Conservation (phyloP, 2,888 invertebrate species). For the Anodontia alba region DNA sequence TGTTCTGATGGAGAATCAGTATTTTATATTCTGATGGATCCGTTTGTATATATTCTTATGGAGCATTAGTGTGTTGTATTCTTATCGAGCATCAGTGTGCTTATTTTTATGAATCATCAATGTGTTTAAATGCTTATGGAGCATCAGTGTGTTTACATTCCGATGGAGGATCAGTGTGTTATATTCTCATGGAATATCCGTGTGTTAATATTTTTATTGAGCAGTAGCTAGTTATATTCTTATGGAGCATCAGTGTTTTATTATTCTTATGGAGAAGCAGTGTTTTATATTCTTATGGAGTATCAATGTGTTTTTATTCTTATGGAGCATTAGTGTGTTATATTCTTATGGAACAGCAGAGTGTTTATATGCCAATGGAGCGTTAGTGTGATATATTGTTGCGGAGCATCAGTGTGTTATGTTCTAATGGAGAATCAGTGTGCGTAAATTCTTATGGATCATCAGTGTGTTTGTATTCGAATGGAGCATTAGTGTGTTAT, state of each 20-base stretch:
- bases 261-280: neutral
- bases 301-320: neutral
- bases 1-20: neutral
- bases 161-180: neutral
- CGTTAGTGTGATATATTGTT: neutral
- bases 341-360: neutral
- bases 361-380: neutral
- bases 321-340: neutral
- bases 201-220: too few relatives aligned
- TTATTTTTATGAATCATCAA: neutral
- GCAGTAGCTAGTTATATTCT: neutral
- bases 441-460: neutral
- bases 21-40: neutral
- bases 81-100: neutral
- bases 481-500: neutral
- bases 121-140: neutral
- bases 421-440: neutral
- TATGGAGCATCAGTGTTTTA: neutral
- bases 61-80: neutral
- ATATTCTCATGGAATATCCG: neutral
- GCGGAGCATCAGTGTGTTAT: neutral
- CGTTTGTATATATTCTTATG: too few relatives aligned
- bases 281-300: neutral
- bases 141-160: neutral
- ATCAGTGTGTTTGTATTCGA: neutral